Evolutionary conservation across 2,888 invertebrate species (phyloP).

Genomic region (Ennomos erosarius): DNA sequence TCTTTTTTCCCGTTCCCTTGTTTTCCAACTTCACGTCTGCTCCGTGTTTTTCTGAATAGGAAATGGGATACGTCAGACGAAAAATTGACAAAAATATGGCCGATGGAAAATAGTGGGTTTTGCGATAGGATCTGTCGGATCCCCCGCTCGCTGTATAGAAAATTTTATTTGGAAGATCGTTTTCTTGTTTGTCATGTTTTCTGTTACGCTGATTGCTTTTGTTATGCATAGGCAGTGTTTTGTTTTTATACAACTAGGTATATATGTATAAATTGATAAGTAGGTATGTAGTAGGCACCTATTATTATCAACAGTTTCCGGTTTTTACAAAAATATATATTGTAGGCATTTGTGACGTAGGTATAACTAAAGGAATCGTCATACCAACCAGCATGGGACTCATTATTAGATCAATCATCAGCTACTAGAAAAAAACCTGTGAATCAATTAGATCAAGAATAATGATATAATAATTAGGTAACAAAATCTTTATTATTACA

Average conservation of each 20-base stretch:
- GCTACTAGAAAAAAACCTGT: too few relatives aligned
- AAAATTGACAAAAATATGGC: constrained; percentile 84
- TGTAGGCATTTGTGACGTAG: too few relatives aligned
- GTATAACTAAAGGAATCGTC: too few relatives aligned
- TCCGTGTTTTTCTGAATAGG: constrained; percentile 82
- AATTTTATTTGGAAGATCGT: constrained; percentile 72
- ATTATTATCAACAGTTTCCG: too few relatives aligned
- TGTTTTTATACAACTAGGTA: background rate
- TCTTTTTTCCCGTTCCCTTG: constrained; percentile 82
- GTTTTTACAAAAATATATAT: too few relatives aligned
- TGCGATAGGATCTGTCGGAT: constrained; percentile 77
- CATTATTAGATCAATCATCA: too few relatives aligned
- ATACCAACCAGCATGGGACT: too few relatives aligned
- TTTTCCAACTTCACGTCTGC: constrained; percentile 82
- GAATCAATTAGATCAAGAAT: too few relatives aligned
- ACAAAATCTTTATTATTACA: constrained; percentile 1
- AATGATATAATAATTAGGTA: too few relatives aligned
- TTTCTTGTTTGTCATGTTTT: constrained; percentile 66
- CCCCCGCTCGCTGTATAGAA: constrained; percentile 58
- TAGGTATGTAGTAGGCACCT: too few relatives aligned
- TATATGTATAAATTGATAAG: background rate
- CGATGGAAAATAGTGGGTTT: constrained; percentile 81
- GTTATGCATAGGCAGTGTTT: constrained; percentile 10
- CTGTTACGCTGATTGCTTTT: constrained; percentile 37
- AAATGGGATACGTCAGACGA: constrained; percentile 84